These are phyloP conservation scores for Callyntrura sp. DNA, from an alignment of 2,888 invertebrate species.

Conservation along the genomic window DNA sequence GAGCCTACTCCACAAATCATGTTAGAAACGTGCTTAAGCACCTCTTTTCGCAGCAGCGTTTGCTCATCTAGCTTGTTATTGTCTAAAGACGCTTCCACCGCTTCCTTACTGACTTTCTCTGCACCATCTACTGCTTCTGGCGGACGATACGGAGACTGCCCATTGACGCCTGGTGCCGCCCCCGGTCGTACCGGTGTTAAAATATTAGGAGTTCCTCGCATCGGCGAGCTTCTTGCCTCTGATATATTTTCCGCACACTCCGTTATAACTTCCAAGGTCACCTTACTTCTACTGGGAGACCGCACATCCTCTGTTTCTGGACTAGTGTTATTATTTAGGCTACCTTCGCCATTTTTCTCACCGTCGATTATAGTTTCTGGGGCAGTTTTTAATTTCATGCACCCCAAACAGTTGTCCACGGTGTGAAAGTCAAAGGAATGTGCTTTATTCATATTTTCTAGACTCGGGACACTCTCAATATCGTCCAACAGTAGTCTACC, in stretches of 20 bases:
- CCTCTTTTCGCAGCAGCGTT: conserved; percentile 87
- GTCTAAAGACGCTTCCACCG: not conserved
- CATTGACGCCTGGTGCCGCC: conserved; percentile 57
- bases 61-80: conserved; percentile 80
- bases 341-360: conserved; percentile 62
- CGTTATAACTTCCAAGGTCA: conserved; percentile 51
- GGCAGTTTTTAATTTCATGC: conserved; percentile 77
- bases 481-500: conserved; percentile 47
- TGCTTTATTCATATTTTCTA: conserved; percentile 45
- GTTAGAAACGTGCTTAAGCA: conserved; percentile 90
- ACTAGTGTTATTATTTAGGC: not conserved
- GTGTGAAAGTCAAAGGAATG: conserved; percentile 80
- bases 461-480: conserved; percentile 64
- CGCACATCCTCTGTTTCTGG: conserved; percentile 1
- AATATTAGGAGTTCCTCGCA: conserved; percentile 13
- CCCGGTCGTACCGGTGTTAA: conserved; percentile 65
- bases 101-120: not conserved
- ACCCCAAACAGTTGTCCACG: conserved; percentile 83
- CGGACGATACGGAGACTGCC: conserved; percentile 45
- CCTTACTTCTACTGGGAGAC: conserved; percentile 12
- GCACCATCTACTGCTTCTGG: no score
- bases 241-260: conserved; percentile 54
- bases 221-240: conserved; percentile 49
- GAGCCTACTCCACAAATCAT: conserved; percentile 92
- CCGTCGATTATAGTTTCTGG: no score